These are phyloP conservation scores for Troilus luridus DNA, from an alignment of 2,888 invertebrate species.

Conservation along the genomic window DNA sequence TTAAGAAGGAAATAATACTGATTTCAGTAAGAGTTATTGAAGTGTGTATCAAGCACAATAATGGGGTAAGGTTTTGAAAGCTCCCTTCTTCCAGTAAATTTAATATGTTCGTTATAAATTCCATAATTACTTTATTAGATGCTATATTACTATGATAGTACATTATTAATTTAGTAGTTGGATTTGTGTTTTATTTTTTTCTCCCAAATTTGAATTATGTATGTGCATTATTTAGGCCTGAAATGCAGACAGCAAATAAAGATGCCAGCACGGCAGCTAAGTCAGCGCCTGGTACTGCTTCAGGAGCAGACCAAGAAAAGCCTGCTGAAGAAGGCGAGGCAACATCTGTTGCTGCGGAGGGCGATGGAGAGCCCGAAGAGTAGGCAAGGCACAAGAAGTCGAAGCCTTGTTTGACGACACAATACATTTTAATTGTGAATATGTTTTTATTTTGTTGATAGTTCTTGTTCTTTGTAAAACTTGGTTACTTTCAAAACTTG, in stretches of 20 bases:
- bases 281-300: not conserved
- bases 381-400: not conserved
- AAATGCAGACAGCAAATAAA: not conserved
- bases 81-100: no score
- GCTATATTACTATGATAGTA: no score
- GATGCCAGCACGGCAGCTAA: not conserved
- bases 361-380: conserved; percentile 41
- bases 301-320: not conserved
- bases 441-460: conserved; percentile 58
- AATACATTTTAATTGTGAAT: conserved; percentile 56
- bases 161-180: not conserved
- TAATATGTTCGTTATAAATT: no score
- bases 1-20: no score
- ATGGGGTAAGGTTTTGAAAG: no score
- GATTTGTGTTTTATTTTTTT: not conserved
- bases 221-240: not conserved
- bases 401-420: not conserved
- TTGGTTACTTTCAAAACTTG: conserved; percentile 56
- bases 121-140: no score
- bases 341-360: not conserved
- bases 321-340: not conserved
- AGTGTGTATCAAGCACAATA: no score
- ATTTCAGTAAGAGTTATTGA: no score
- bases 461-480: conserved; percentile 32
- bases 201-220: not conserved